phyloP scores from a whole-genome alignment of 1,140 invertebrate genomes.

The Trichonephila clavipes region DNA sequence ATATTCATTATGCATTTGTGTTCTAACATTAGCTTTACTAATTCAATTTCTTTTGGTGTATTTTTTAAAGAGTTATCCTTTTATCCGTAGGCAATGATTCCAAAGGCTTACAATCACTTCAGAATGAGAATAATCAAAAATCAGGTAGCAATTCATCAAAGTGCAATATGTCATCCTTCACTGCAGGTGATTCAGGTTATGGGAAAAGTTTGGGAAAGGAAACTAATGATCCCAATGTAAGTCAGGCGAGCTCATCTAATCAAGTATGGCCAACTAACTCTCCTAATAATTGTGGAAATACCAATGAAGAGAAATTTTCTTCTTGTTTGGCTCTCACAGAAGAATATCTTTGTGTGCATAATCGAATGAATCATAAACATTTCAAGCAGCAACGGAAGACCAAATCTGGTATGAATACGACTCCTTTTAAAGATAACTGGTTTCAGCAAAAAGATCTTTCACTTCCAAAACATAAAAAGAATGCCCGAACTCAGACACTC shows the following conservation, averaged over 20 bases:
- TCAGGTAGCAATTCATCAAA: slow-evolving; percentile 77
- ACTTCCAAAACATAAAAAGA: slow-evolving; percentile 41
- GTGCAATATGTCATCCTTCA: slow-evolving; percentile 74
- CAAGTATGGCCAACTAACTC: slow-evolving; percentile 26
- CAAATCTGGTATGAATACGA: not conserved
- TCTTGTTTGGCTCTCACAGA: slow-evolving; percentile 71
- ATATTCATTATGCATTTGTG: not conserved
- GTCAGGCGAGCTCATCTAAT: slow-evolving; percentile 6
- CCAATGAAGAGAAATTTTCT: slow-evolving; percentile 32
- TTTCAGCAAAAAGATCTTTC: slow-evolving; percentile 31
- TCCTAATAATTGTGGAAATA: not conserved
- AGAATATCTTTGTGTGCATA: slow-evolving; percentile 65
- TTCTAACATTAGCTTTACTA: no score
- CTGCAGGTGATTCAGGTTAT: slow-evolving; percentile 78
- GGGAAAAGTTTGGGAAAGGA: slow-evolving; percentile 63
- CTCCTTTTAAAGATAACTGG: slow-evolving; percentile 20
- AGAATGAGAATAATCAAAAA: slow-evolving; percentile 78
- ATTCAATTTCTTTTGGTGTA: no score
- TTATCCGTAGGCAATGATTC: slow-evolving; percentile 36
- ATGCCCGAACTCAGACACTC: not conserved
- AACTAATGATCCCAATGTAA: slow-evolving; percentile 22
- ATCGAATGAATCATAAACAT: slow-evolving; percentile 71
- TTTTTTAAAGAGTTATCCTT: no score
- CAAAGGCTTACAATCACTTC: slow-evolving; percentile 32
- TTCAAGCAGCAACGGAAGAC: slow-evolving; percentile 60